Percentiles rank a stretch among this genome's conserved stretches.
These are phyloP conservation scores for Nothoprocta pentlandii DNA, from an alignment of 2,113 vertebrate species.

Conservation along the genomic window DNA sequence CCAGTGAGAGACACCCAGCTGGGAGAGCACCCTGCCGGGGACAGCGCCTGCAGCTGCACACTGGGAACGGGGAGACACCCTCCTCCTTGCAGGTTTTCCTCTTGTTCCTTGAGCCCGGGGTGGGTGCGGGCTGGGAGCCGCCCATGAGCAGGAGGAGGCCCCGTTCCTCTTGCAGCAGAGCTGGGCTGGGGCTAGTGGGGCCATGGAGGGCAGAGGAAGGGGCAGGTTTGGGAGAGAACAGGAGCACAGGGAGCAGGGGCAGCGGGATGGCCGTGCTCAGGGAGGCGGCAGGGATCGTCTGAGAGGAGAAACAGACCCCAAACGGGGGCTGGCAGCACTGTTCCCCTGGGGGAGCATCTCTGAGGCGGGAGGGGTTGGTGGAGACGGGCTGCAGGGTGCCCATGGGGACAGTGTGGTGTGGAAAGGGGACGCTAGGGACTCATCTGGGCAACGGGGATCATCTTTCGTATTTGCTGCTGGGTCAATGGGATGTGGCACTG, in stretches of 20 bases:
- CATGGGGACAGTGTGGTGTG: fast-evolving
- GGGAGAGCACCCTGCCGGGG: neutral
- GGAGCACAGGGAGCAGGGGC: too few species aligned
- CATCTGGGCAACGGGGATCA: neutral
- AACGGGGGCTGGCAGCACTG: neutral
- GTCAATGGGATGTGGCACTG: neutral
- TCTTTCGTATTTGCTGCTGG: neutral
- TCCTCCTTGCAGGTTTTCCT: neutral
- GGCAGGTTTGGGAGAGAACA: too few species aligned
- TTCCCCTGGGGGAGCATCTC: neutral
- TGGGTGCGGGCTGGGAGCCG: neutral
- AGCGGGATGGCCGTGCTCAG: too few species aligned
- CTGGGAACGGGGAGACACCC: neutral
- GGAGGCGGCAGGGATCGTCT: neutral
- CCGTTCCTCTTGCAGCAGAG: too few species aligned
- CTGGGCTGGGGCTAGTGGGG: too few species aligned
- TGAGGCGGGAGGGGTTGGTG: neutral
- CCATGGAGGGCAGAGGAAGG: too few species aligned
- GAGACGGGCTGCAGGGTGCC: neutral
- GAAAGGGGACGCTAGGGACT: fast-evolving
- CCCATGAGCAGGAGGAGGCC: too few species aligned
- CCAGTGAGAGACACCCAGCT: neutral
- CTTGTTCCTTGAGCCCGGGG: neutral
- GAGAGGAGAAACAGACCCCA: neutral
- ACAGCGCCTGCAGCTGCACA: neutral